These are phyloP conservation scores for Nephila pilipes DNA, from an alignment of 1,140 invertebrate genomes.

Conservation along the genomic window DNA sequence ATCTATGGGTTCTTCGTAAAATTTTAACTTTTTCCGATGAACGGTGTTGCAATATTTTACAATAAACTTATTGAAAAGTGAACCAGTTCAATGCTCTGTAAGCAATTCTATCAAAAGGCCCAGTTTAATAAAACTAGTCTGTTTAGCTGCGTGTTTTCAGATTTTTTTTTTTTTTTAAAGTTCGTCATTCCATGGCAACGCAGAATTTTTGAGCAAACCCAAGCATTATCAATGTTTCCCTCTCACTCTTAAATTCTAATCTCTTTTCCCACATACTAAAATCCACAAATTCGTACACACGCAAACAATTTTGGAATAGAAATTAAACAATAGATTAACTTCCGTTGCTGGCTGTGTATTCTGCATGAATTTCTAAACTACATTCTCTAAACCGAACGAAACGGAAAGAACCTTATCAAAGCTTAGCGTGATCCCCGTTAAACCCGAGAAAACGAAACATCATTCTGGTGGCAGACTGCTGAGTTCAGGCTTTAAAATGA, in stretches of 20 bases:
- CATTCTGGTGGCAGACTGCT: background rate
- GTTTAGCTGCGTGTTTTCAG: too few species aligned
- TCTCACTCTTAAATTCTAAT: background rate
- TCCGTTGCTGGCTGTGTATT: background rate
- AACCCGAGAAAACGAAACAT: background rate
- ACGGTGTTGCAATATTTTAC: too few species aligned
- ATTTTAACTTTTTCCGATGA: too few species aligned
- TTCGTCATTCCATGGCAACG: background rate
- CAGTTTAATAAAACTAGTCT: too few species aligned
- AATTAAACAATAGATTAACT: constrained; percentile 6
- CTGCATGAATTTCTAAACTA: background rate
- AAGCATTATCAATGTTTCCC: background rate
- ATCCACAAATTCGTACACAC: background rate
- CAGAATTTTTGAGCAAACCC: background rate
- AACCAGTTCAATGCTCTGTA: too few species aligned
- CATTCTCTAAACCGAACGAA: background rate
- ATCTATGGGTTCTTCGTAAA: too few species aligned
- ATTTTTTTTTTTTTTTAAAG: too few species aligned
- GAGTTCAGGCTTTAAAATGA: background rate
- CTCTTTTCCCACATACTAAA: background rate
- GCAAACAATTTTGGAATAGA: background rate
- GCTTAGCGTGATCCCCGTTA: constrained; percentile 18
- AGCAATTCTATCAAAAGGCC: too few species aligned
- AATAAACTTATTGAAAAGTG: too few species aligned
- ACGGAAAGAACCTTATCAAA: constrained; percentile 2